These are phyloP conservation scores for Amphimallon solstitiale DNA, from an alignment of 2,888 invertebrate genomes.

Conservation along the genomic window DNA sequence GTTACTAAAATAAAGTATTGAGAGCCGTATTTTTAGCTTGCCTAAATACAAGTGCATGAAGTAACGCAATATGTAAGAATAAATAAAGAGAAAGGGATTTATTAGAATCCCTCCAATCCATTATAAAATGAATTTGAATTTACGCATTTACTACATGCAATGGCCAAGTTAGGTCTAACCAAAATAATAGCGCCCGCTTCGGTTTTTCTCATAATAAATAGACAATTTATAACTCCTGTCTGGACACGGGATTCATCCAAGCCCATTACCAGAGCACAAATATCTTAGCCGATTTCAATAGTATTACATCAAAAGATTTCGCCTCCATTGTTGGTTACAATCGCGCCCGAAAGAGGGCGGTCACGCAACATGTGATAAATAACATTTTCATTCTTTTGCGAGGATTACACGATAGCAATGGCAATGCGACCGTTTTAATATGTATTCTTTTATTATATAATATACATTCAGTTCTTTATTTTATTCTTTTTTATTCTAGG, in stretches of 20 bases:
- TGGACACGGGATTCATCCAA: neutral
- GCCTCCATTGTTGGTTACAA: constrained; percentile 23
- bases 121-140: too few relatives aligned
- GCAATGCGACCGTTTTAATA: constrained; percentile 34
- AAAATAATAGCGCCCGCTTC: neutral
- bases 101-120: too few relatives aligned
- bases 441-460: neutral
- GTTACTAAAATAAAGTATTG: too few relatives aligned
- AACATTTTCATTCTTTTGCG: constrained; percentile 35
- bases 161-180: too few relatives aligned
- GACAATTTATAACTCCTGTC: constrained; percentile 26
- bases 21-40: too few relatives aligned
- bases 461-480: constrained; percentile 6
- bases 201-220: constrained; percentile 24
- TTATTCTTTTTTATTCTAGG: constrained; percentile 11
- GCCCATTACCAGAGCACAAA: neutral
- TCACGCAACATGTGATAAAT: constrained; percentile 37
- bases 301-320: constrained; percentile 23
- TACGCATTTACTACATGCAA: too few relatives aligned
- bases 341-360: constrained; percentile 37
- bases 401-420: constrained; percentile 16
- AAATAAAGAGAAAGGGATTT: too few relatives aligned
- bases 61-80: too few relatives aligned
- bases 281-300: constrained; percentile 21
- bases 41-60: too few relatives aligned